Evolutionary conservation across 2,113 vertebrate genomes (phyloP).

Genomic region (Thomomys bottae): DNA sequence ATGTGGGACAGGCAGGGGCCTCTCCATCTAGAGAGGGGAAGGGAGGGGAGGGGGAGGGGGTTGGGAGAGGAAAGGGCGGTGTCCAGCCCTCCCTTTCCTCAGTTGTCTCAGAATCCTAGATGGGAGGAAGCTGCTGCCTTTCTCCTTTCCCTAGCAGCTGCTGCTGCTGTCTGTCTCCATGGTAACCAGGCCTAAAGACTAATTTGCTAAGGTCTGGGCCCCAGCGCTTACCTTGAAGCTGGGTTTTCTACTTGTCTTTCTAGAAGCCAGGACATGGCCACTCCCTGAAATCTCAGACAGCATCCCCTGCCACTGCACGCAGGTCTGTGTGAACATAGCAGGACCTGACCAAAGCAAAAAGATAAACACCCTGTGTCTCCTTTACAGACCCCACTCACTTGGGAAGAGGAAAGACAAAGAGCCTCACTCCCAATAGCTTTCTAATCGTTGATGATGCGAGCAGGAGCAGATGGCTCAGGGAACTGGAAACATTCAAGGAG

Average conservation of each 20-base stretch:
- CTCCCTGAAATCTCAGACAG: conserved; percentile 18
- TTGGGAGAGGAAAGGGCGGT: background rate
- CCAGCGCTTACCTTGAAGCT: conserved; percentile 68
- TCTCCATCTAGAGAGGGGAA: background rate
- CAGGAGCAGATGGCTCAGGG: conserved; percentile 46
- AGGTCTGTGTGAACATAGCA: background rate
- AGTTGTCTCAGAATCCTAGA: conserved; percentile 55
- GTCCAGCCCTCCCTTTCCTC: conserved; percentile 20
- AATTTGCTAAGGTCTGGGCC: conserved; percentile 67
- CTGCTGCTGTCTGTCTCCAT: conserved; percentile 80
- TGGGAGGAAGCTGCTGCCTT: conserved; percentile 46
- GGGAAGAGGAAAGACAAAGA: conserved; percentile 31
- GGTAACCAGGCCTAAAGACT: conserved; percentile 79
- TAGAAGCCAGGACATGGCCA: conserved; percentile 43
- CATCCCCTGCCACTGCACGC: background rate
- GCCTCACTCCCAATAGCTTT: background rate
- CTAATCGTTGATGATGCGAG: background rate
- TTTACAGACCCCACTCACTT: background rate
- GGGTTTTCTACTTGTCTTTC: conserved; percentile 71
- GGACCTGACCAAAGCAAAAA: background rate
- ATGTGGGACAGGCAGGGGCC: background rate
- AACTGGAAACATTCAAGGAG: background rate
- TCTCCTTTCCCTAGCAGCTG: conserved; percentile 74
- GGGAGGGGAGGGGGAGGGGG: too few relatives aligned
- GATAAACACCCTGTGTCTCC: background rate